phyloP scores from a whole-genome alignment of 2,113 vertebrate genomes.

The Protobothrops mucrosquamatus region DNA sequence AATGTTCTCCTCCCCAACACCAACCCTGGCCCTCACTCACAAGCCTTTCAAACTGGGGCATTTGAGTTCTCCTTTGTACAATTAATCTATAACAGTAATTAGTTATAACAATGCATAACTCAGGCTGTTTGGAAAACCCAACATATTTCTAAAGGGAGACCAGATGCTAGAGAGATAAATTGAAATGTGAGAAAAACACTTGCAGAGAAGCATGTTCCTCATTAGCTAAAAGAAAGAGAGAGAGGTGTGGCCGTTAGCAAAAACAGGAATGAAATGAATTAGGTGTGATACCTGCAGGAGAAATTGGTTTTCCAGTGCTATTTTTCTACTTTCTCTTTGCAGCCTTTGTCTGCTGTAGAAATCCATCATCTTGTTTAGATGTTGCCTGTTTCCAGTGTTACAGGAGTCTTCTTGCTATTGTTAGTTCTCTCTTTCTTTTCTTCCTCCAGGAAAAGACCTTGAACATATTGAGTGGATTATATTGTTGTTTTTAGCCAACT shows the following conservation, averaged over 20 bases:
- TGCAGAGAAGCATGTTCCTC: background rate
- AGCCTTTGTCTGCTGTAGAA: background rate
- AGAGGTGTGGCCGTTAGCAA: background rate
- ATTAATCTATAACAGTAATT: constrained; percentile 23
- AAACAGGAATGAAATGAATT: constrained; percentile 4
- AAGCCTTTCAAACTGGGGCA: background rate
- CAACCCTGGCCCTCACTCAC: background rate
- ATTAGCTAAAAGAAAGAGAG: background rate
- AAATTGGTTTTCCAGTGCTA: background rate
- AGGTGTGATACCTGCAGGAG: background rate
- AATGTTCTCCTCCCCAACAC: background rate
- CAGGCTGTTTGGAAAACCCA: background rate
- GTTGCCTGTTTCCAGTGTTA: background rate
- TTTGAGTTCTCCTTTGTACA: background rate
- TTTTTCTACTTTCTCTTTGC: background rate
- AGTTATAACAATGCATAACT: constrained; percentile 28
- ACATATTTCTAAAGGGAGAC: constrained; percentile 6
- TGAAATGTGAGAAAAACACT: background rate
- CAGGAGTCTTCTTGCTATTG: background rate
- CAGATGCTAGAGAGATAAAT: background rate
- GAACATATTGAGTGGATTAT: too few species aligned
- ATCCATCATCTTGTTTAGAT: background rate
- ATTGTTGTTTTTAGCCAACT: background rate
- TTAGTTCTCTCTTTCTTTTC: background rate
- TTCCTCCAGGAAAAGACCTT: background rate